Conservation (phyloP, 2,113 vertebrate genomes). For the Crotalus helleri region DNA sequence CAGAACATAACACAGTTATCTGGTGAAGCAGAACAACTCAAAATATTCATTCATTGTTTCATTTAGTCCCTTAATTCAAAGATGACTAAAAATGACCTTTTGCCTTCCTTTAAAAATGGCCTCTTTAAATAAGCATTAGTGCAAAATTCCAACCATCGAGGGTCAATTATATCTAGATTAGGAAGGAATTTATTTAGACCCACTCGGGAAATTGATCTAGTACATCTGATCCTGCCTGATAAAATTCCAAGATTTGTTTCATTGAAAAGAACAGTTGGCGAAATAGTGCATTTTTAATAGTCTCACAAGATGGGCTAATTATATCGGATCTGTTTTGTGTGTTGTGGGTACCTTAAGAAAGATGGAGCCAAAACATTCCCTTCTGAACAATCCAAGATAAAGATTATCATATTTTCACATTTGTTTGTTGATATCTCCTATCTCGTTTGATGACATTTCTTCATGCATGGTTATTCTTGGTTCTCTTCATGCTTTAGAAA, state of each 20-base stretch:
- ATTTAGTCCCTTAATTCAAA: constrained; percentile 51
- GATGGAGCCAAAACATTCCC: not conserved
- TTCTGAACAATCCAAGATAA: not conserved
- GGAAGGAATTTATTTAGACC: constrained; percentile 40
- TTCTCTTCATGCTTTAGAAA: not conserved
- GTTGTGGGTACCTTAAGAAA: not conserved
- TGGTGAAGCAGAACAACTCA: constrained; percentile 43
- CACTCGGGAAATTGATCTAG: constrained; percentile 32
- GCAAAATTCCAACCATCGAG: constrained; percentile 49
- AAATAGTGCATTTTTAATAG: constrained; percentile 14
- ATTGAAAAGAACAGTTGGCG: constrained; percentile 29
- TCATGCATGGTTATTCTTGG: not conserved
- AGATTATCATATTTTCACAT: not conserved
- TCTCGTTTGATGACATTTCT: not conserved
- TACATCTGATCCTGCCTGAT: constrained; percentile 9
- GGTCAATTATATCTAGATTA: constrained; percentile 51
- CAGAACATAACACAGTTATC: not conserved
- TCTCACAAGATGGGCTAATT: constrained; percentile 30
- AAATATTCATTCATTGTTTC: constrained; percentile 36
- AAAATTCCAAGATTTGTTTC: constrained; percentile 45
- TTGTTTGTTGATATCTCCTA: not conserved
- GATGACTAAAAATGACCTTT: constrained; percentile 55
- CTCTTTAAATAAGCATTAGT: constrained; percentile 54
- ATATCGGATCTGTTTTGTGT: not conserved
- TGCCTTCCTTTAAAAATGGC: constrained; percentile 50